phyloP scores from a whole-genome alignment of 1,140 invertebrate genomes.

The Parasteatoda tepidariorum region DNA sequence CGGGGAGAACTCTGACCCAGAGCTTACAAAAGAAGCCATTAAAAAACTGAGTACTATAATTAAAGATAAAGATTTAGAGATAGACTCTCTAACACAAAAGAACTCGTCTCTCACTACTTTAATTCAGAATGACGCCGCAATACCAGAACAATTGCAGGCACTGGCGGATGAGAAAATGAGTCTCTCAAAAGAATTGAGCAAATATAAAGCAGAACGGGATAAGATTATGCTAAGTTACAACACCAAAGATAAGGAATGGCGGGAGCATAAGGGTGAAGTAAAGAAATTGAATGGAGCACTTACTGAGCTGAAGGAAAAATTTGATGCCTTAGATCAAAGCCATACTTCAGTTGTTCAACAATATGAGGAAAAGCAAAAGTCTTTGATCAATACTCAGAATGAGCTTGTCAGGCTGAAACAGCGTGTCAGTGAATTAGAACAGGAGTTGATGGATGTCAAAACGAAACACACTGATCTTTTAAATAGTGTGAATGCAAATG shows the following conservation, averaged over 20 bases:
- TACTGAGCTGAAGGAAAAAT: constrained; percentile 65
- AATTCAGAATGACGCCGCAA: constrained; percentile 64
- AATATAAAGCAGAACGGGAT: constrained; percentile 74
- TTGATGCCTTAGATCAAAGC: constrained; percentile 67
- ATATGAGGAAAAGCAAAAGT: constrained; percentile 70
- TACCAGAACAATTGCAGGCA: constrained; percentile 60
- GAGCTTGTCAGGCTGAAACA: constrained; percentile 71
- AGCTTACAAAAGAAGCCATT: constrained; percentile 69
- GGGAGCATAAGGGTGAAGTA: constrained; percentile 85
- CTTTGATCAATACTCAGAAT: constrained; percentile 71
- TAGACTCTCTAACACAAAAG: constrained; percentile 70
- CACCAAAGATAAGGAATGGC: constrained; percentile 84
- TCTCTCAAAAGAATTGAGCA: constrained; percentile 66
- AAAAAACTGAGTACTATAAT: constrained; percentile 69
- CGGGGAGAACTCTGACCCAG: constrained; percentile 62
- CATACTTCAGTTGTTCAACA: constrained; percentile 65
- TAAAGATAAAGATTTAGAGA: constrained; percentile 70
- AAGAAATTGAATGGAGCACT: constrained; percentile 75
- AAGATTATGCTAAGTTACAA: constrained; percentile 81
- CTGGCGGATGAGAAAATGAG: constrained; percentile 68
- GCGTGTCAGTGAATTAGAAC: constrained; percentile 70
- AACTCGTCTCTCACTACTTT: constrained; percentile 68
- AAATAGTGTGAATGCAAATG: constrained; percentile 61
- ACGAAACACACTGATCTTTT: constrained; percentile 65
- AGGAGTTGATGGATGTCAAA: constrained; percentile 56